Conservation (phyloP, 2,113 vertebrate genomes). For the Fulica atra region DNA sequence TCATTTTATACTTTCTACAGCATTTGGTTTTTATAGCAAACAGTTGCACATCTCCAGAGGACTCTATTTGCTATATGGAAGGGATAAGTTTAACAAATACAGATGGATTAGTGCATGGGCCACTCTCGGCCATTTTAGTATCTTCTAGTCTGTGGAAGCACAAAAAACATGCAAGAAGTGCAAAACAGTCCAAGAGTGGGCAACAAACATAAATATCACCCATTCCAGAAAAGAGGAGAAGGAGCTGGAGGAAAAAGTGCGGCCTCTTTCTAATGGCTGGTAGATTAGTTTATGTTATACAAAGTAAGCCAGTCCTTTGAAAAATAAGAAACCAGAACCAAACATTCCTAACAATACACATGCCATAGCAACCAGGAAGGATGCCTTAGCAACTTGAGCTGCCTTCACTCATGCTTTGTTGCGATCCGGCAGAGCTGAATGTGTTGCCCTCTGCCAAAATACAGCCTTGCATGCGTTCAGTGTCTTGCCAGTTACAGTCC, state of each 20-base stretch:
- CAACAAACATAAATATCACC: not conserved
- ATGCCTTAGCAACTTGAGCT: conserved; percentile 1
- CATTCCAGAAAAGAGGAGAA: not conserved
- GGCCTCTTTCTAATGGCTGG: not conserved
- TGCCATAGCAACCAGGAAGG: conserved; percentile 38
- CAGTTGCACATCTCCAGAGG: not conserved
- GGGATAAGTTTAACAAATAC: not conserved
- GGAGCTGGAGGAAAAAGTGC: not conserved
- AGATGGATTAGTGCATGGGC: not conserved
- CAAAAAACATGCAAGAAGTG: not conserved
- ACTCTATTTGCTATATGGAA: not conserved
- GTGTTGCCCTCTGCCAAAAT: not conserved
- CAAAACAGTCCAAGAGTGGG: not conserved
- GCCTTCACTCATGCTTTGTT: not conserved
- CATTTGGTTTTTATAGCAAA: conserved; percentile 17
- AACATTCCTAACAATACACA: not conserved
- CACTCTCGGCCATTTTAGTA: not conserved
- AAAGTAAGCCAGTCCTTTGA: not conserved
- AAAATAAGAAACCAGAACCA: conserved; percentile 12
- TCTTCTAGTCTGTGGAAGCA: not conserved
- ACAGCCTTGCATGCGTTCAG: not conserved
- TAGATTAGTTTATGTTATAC: not conserved
- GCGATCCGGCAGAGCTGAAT: not conserved
- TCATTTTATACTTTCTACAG: conserved; percentile 16
- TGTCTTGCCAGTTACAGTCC: not conserved